These are phyloP conservation scores for Aelia acuminata DNA, from an alignment of 2,888 invertebrate species.

Conservation along the genomic window DNA sequence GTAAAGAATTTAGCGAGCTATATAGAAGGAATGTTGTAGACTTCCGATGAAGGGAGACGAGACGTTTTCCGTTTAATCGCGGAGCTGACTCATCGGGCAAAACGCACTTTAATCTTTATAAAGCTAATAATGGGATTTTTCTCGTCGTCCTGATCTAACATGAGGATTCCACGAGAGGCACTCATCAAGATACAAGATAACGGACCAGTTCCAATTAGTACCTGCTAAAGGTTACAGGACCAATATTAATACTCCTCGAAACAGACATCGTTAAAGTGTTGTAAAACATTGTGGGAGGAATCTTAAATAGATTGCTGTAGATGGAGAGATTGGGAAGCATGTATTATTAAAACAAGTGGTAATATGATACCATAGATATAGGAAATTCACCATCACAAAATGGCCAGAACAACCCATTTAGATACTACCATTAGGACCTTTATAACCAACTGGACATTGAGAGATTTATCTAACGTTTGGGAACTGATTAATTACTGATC, in stretches of 20 bases:
- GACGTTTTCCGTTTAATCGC: neutral
- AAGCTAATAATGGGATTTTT: neutral
- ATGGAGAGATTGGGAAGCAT: neutral
- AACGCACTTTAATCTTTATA: neutral
- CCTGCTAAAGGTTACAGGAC: neutral
- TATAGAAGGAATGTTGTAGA: neutral
- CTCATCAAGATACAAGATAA: neutral
- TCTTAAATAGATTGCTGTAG: neutral
- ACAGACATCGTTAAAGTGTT: neutral
- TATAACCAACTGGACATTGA: too few relatives aligned
- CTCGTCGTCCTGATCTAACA: neutral
- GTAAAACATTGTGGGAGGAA: neutral
- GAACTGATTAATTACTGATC: too few relatives aligned
- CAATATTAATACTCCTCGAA: neutral
- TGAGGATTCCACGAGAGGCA: neutral
- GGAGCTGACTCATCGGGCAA: neutral
- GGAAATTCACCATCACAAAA: too few relatives aligned
- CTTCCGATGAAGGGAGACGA: neutral
- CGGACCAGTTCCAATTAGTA: neutral
- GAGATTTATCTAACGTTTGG: too few relatives aligned
- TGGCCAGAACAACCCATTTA: too few relatives aligned
- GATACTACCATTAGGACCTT: too few relatives aligned
- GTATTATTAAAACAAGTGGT: neutral
- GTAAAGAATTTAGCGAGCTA: neutral
- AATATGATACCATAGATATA: neutral